phyloP scores from a whole-genome alignment of 2,113 vertebrate species.

The Pelmatolapia mariae region DNA sequence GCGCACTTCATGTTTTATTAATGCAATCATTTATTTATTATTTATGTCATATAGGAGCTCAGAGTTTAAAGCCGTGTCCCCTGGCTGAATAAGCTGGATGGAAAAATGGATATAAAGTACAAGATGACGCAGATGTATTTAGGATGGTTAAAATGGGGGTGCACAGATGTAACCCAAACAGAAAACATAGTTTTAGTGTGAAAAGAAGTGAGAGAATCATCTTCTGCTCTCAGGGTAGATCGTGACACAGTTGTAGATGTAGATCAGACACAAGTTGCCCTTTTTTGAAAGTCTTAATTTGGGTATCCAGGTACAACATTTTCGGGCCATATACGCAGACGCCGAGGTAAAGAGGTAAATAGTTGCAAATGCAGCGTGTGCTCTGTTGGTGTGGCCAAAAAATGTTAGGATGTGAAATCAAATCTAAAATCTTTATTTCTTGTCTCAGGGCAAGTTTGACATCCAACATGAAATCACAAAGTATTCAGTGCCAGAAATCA shows the following conservation, averaged over 20 bases:
- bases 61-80: background rate
- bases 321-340: background rate
- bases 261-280: background rate
- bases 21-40: background rate
- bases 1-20: background rate
- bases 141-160: background rate
- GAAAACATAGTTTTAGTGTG: background rate
- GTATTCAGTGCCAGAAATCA: background rate
- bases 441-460: background rate
- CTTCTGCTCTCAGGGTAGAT: background rate
- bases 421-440: background rate
- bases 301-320: background rate
- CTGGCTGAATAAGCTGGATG: background rate
- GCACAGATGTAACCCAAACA: background rate
- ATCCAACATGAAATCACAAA: background rate
- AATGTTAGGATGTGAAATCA: background rate
- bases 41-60: background rate
- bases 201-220: background rate
- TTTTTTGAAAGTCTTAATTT: background rate
- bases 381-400: background rate
- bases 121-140: background rate
- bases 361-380: background rate
- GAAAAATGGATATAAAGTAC: background rate
- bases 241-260: background rate
- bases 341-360: background rate